Conservation (phyloP, 2,797 vertebrate species). For the Sarcoramphus papa region DNA sequence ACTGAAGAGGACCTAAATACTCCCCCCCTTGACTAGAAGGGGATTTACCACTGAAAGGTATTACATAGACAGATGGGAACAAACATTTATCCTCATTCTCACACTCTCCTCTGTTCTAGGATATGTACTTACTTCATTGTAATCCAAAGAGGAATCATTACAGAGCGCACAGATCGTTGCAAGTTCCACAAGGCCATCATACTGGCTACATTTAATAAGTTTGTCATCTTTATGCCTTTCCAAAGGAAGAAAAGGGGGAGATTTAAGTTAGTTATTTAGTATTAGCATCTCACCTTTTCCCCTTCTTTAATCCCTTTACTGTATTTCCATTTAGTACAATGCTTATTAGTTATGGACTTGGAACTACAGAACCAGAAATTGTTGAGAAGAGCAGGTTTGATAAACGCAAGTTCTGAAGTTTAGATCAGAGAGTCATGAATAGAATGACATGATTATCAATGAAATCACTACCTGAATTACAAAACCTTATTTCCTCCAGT, state of each 20-base stretch:
- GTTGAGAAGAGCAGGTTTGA: background rate
- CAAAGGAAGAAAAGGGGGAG: background rate
- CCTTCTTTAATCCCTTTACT: background rate
- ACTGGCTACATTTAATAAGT: constrained; percentile 81
- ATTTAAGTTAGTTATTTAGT: background rate
- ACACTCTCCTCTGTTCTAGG: background rate
- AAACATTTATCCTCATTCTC: background rate
- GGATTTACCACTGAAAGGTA: background rate
- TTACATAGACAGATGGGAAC: background rate
- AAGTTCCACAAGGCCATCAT: constrained; percentile 89
- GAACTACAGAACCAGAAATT: background rate
- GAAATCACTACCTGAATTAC: background rate
- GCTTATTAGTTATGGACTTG: background rate
- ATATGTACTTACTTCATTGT: constrained; percentile 86
- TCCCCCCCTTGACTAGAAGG: background rate
- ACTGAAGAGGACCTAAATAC: background rate
- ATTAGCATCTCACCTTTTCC: background rate
- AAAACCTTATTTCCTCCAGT: background rate
- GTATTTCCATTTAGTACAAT: background rate
- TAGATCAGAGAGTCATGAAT: background rate
- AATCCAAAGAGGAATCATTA: constrained; percentile 97
- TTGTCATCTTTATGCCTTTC: constrained; percentile 87
- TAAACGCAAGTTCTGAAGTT: background rate
- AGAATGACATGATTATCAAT: background rate
- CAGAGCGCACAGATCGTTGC: constrained; percentile 96